Conservation (phyloP, 2,888 invertebrate genomes). For the Chironomus tentans region DNA sequence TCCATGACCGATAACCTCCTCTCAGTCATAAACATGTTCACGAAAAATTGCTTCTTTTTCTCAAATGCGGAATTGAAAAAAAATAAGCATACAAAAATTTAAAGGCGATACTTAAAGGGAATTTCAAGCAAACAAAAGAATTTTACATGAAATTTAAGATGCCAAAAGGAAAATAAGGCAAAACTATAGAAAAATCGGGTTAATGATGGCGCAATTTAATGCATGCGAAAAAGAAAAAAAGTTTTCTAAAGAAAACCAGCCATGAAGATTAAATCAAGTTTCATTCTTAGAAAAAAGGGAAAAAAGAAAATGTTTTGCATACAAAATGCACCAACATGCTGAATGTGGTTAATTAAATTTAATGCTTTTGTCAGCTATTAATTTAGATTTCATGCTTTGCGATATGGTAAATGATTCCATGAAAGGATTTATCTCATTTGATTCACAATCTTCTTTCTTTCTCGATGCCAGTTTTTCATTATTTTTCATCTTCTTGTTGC, state of each 20-base stretch:
- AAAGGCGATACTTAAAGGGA: background rate
- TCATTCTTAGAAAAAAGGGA: slow-evolving; percentile 14
- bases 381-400: slow-evolving; percentile 25
- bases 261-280: background rate
- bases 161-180: background rate
- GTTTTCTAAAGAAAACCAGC: background rate
- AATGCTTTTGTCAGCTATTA: slow-evolving; percentile 25
- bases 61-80: background rate
- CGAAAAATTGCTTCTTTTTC: background rate
- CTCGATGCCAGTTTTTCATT: background rate
- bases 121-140: background rate
- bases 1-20: background rate
- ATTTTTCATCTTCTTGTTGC: no score
- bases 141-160: no score
- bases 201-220: background rate
- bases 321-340: background rate
- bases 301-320: background rate
- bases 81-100: background rate
- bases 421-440: slow-evolving; percentile 17
- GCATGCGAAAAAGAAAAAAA: background rate
- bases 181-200: background rate
- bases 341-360: slow-evolving; percentile 16
- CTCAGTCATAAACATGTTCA: background rate
- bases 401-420: slow-evolving; percentile 25
- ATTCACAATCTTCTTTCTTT: background rate